A percentile compares a stretch with the other conserved stretches of the same genome.
Conservation (phyloP, 2,113 vertebrate genomes). For the Equus quagga region DNA sequence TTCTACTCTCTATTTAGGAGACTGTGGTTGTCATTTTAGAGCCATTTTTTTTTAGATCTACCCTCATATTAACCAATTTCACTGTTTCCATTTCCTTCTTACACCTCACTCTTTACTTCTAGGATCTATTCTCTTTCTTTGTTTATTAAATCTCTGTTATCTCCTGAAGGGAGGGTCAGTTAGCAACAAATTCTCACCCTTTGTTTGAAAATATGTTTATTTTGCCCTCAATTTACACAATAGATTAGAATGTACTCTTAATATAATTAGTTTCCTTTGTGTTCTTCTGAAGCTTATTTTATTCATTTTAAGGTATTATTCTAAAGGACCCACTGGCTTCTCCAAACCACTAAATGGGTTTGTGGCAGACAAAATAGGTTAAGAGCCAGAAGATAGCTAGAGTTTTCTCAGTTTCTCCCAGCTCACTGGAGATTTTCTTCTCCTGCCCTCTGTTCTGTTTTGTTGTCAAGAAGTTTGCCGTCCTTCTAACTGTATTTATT, state of each 20-base stretch:
- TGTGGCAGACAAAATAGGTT: background rate
- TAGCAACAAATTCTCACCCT: background rate
- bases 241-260: background rate
- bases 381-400: background rate
- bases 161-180: background rate
- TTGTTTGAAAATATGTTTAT: background rate
- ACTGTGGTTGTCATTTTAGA: background rate
- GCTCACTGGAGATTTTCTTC: background rate
- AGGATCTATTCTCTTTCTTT: background rate
- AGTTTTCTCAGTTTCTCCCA: background rate
- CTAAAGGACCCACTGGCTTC: background rate
- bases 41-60: background rate
- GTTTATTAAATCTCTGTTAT: background rate
- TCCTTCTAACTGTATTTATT: background rate
- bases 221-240: background rate
- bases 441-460: background rate
- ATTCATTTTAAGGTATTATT: background rate
- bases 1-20: no score
- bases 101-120: background rate
- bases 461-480: background rate
- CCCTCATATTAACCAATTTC: background rate
- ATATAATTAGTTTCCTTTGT: background rate
- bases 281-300: background rate
- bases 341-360: background rate
- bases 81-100: background rate